A percentile compares a stretch with the other conserved stretches of the same genome.
Evolutionary conservation across 2,888 invertebrate genomes (phyloP).

Genomic region (Dolichomitus sp.): DNA sequence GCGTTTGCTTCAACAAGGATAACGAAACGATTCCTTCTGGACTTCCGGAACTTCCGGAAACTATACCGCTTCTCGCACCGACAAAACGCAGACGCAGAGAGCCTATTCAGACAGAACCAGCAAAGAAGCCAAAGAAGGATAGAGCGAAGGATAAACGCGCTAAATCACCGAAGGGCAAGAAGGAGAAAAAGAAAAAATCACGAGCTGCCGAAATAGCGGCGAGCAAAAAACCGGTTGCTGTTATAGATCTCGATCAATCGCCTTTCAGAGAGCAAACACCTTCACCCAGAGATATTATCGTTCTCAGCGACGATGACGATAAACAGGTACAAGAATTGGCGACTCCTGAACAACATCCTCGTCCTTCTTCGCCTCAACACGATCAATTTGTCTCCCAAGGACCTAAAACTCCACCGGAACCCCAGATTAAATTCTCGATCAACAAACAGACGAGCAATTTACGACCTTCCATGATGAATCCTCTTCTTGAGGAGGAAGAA

Average conservation of each 20-base stretch:
- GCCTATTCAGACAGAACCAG: constrained; percentile 78
- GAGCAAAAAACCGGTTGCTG: constrained; percentile 92
- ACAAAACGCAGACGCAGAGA: constrained; percentile 86
- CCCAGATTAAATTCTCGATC: constrained; percentile 89
- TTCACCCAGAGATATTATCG: constrained; percentile 93
- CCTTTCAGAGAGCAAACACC: constrained; percentile 94
- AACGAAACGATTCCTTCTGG: constrained; percentile 73
- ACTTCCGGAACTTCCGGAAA: constrained; percentile 79
- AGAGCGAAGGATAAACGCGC: constrained; percentile 83
- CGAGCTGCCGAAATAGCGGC: constrained; percentile 86
- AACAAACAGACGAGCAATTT: constrained; percentile 81
- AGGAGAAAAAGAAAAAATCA: constrained; percentile 85
- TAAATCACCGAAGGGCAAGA: constrained; percentile 81
- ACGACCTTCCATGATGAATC: constrained; percentile 87
- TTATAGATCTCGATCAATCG: constrained; percentile 94
- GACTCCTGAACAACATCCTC: constrained; percentile 76
- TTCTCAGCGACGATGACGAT: constrained; percentile 94
- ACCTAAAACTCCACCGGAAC: constrained; percentile 93
- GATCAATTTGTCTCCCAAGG: constrained; percentile 86
- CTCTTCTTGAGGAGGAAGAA: constrained; percentile 87
- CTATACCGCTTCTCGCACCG: constrained; percentile 81
- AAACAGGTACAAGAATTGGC: constrained; percentile 76
- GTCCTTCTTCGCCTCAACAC: constrained; percentile 79
- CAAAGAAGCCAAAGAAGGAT: constrained; percentile 85
- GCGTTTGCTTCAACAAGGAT: constrained; percentile 95